phyloP scores from a whole-genome alignment of 2,888 invertebrate genomes.

The Hyposoter didymator region DNA sequence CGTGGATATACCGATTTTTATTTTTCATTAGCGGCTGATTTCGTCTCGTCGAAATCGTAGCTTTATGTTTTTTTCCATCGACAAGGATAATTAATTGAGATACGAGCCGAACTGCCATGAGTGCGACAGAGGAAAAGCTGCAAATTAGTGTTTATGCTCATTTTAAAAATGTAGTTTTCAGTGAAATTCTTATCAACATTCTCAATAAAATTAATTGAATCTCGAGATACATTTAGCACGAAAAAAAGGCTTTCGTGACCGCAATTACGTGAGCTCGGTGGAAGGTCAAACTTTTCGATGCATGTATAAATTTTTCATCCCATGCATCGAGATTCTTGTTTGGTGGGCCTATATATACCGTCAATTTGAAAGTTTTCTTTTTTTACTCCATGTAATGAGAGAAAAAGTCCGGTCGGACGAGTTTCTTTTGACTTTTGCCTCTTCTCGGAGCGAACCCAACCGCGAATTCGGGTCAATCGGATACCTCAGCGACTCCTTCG shows the following conservation, averaged over 20 bases:
- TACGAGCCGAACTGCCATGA: too few relatives aligned
- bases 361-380: conserved; percentile 42
- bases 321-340: conserved; percentile 18
- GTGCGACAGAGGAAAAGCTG: too few relatives aligned
- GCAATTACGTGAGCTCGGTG: conserved; percentile 45
- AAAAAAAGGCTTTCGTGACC: conserved; percentile 15
- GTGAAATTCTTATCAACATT: background rate
- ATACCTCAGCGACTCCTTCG: conserved; percentile 61
- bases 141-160: background rate
- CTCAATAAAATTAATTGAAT: background rate
- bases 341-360: conserved; percentile 26
- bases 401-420: conserved; percentile 67
- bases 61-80: too few relatives aligned
- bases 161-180: background rate
- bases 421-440: conserved; percentile 62
- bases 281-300: conserved; percentile 44
- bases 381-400: conserved; percentile 38
- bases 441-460: conserved; percentile 52
- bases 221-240: background rate
- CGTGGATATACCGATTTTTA: conserved; percentile 5
- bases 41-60: background rate
- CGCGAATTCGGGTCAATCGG: conserved; percentile 72
- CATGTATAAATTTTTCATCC: conserved; percentile 35
- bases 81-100: too few relatives aligned
- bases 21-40: background rate